Percentiles rank a stretch among this genome's conserved stretches.
Conservation (phyloP, 2,113 vertebrate genomes). For the Lampris incognitus region DNA sequence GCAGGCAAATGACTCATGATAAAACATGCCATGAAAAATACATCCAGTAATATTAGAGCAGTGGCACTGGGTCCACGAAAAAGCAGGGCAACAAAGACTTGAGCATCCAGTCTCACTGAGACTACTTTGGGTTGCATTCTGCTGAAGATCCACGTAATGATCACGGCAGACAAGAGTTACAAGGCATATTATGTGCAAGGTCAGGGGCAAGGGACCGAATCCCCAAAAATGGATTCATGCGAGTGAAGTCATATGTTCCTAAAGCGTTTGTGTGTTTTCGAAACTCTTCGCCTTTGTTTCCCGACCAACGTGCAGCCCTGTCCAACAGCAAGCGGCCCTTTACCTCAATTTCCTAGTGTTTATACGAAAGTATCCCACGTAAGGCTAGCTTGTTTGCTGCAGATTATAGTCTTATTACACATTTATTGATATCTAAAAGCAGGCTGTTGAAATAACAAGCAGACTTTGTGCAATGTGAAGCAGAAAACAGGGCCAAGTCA, state of each 20-base stretch:
- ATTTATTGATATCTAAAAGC: slow-evolving; percentile 65
- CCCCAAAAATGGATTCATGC: slow-evolving; percentile 20
- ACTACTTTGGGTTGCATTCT: slow-evolving; percentile 34
- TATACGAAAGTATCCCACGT: slow-evolving; percentile 29
- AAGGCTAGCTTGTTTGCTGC: slow-evolving; percentile 40
- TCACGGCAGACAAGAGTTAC: slow-evolving; percentile 34
- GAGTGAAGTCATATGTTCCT: slow-evolving; percentile 7
- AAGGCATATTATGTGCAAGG: slow-evolving; percentile 32
- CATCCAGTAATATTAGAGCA: slow-evolving; percentile 40
- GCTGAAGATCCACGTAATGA: slow-evolving; percentile 16
- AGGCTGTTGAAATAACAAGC: slow-evolving; percentile 78
- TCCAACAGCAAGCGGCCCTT: slow-evolving; percentile 36
- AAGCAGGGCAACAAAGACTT: slow-evolving; percentile 45
- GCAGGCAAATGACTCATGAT: slow-evolving; percentile 45
- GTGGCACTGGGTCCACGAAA: slow-evolving; percentile 37
- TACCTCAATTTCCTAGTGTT: slow-evolving; percentile 50
- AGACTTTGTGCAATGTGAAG: slow-evolving; percentile 72
- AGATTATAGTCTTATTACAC: slow-evolving; percentile 68
- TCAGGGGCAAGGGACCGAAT: slow-evolving; percentile 40
- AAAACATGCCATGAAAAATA: slow-evolving; percentile 47
- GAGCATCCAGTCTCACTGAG: slow-evolving; percentile 17
- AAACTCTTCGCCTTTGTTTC: slow-evolving; percentile 52
- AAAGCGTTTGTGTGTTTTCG: slow-evolving; percentile 28
- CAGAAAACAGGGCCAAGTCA: slow-evolving; percentile 75
- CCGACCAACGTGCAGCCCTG: slow-evolving; percentile 10